These are phyloP conservation scores for Euleptes europaea DNA, from an alignment of 2,113 vertebrate species.

Conservation along the genomic window DNA sequence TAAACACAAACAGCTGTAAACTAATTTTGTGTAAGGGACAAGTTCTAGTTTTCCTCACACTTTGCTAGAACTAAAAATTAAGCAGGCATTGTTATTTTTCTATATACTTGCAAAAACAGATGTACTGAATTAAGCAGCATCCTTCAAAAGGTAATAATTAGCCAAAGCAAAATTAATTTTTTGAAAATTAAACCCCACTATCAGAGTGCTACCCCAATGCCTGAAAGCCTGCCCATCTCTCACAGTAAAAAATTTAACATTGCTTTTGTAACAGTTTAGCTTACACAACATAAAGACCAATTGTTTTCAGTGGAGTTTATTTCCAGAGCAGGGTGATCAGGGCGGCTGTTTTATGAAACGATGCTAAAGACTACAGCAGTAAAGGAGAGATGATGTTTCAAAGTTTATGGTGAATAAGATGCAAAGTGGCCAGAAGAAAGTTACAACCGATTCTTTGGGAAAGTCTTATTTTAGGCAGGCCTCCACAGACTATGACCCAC, in stretches of 20 bases:
- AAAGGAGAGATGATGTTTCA: slow-evolving; percentile 13
- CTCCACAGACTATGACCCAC: slow-evolving; percentile 26
- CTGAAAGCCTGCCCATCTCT: slow-evolving; percentile 17
- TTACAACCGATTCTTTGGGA: slow-evolving; percentile 20
- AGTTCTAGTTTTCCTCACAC: slow-evolving; percentile 33
- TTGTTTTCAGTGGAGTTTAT: not conserved
- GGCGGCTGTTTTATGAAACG: not conserved
- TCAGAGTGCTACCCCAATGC: slow-evolving; percentile 16
- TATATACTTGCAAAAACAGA: not conserved
- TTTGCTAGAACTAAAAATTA: slow-evolving; percentile 38
- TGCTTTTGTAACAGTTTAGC: slow-evolving; percentile 39
- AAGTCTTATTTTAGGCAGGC: slow-evolving; percentile 30
- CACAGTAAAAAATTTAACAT: slow-evolving; percentile 9
- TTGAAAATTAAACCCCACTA: slow-evolving; percentile 29
- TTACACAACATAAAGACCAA: slow-evolving; percentile 7
- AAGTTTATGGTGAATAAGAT: slow-evolving; percentile 48
- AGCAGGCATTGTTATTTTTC: not conserved
- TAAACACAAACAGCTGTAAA: slow-evolving; percentile 37
- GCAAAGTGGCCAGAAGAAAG: slow-evolving; percentile 60
- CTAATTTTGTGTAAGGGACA: slow-evolving; percentile 7
- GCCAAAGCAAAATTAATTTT: slow-evolving; percentile 49
- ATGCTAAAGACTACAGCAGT: slow-evolving; percentile 36
- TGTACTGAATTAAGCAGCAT: slow-evolving; percentile 24
- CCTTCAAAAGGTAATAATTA: slow-evolving; percentile 43
- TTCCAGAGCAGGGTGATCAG: not conserved